A percentile compares a stretch with the other conserved stretches of the same genome.
Conservation (phyloP, 2,113 vertebrate genomes). For the Hiodon alosoides region DNA sequence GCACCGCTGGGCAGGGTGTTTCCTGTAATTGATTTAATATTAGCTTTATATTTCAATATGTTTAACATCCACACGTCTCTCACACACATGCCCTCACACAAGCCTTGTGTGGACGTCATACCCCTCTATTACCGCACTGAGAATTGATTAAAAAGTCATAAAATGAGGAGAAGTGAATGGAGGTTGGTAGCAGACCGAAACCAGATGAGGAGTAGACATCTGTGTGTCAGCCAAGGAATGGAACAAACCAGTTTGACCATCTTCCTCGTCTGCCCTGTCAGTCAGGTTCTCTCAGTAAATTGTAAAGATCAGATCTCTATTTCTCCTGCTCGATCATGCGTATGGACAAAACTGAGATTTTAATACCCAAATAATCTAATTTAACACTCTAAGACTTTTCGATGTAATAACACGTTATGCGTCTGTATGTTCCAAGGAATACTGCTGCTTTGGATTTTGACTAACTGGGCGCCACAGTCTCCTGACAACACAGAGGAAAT, state of each 20-base stretch:
- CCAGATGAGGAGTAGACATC: neutral
- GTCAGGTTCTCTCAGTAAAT: conserved; percentile 15
- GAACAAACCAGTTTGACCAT: neutral
- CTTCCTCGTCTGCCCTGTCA: neutral
- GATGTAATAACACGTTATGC: neutral
- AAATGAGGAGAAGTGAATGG: neutral
- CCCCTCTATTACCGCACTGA: too few relatives aligned
- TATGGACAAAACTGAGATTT: neutral
- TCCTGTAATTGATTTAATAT: too few relatives aligned
- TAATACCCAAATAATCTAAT: neutral
- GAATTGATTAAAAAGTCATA: too few relatives aligned
- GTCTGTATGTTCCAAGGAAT: too few relatives aligned
- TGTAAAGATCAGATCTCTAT: conserved; percentile 5
- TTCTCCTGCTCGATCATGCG: neutral
- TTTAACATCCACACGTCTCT: too few relatives aligned
- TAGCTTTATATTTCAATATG: neutral
- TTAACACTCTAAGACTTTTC: neutral
- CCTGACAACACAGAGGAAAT: neutral
- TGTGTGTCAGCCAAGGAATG: neutral
- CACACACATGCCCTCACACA: too few relatives aligned
- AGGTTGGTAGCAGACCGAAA: neutral
- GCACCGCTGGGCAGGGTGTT: too few relatives aligned
- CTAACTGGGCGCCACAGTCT: neutral
- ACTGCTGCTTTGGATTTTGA: neutral
- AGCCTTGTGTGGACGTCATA: neutral